Percentiles rank a stretch among this genome's conserved stretches.
Evolutionary conservation across 2,113 vertebrate genomes (phyloP).

Genomic region (Mus spicilegus): DNA sequence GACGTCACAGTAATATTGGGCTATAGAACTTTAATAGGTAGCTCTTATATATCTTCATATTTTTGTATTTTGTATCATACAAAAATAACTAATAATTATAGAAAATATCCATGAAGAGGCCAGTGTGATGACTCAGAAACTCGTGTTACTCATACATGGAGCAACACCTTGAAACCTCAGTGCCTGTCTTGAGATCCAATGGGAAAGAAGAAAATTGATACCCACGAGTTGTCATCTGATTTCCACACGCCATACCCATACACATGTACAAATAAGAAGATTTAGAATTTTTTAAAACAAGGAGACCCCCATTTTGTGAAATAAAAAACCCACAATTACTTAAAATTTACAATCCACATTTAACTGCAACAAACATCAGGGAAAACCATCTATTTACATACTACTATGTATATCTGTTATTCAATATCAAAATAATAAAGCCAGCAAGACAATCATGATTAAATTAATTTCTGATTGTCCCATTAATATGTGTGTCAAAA

Average conservation of each 20-base stretch:
- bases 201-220: background rate
- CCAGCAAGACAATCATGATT: conserved; percentile 5
- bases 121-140: background rate
- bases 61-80: background rate
- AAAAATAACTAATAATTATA: background rate
- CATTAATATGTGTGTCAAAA: background rate
- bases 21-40: background rate
- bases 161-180: background rate
- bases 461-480: conserved; percentile 1
- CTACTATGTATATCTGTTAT: background rate
- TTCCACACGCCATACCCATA: too few species aligned
- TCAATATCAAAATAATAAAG: background rate
- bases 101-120: background rate
- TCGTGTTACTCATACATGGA: too few species aligned
- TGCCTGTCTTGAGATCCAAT: background rate
- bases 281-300: background rate
- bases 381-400: background rate
- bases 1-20: background rate
- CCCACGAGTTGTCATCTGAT: background rate
- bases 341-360: background rate
- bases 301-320: background rate
- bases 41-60: background rate
- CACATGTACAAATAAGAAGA: background rate
- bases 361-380: background rate
- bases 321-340: background rate